Conservation (phyloP, 37 sponge, comb jelly and placozoan species). For the Chondrilla cf. caribensis region DNA sequence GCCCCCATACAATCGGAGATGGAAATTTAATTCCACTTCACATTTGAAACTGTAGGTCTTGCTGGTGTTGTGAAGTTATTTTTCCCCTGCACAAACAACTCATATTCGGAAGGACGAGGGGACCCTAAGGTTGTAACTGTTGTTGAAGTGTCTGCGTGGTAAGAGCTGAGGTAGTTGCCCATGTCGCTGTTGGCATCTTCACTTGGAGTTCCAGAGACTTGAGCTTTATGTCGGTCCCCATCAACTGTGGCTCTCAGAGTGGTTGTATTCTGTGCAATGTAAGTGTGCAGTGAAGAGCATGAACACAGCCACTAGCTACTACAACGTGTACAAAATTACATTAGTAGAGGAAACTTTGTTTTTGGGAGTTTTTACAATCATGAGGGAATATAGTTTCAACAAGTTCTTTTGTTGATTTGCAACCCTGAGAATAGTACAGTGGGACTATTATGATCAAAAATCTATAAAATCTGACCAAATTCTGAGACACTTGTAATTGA, state of each 20-base stretch:
- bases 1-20: too few species aligned
- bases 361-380: too few species aligned
- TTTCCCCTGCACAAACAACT: constrained; percentile 17
- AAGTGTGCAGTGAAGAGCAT: too few species aligned
- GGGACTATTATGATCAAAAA: too few species aligned
- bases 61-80: neutral
- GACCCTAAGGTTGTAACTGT: neutral
- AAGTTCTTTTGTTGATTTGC: too few species aligned
- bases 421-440: too few species aligned
- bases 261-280: constrained; percentile 27
- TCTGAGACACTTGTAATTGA: too few species aligned
- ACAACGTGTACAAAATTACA: too few species aligned
- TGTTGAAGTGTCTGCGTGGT: constrained; percentile 1
- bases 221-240: constrained; percentile 17
- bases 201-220: constrained; percentile 13
- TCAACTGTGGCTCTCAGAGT: constrained; percentile 54
- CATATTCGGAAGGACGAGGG: constrained; percentile 17
- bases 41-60: neutral
- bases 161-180: constrained; percentile 19
- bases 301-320: too few species aligned
- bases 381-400: too few species aligned
- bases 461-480: too few species aligned
- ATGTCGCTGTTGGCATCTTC: constrained; percentile 28
- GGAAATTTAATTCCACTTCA: neutral
- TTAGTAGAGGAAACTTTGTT: too few species aligned